Conservation (phyloP, 2,888 invertebrate species). For the Sialis fuliginosa region DNA sequence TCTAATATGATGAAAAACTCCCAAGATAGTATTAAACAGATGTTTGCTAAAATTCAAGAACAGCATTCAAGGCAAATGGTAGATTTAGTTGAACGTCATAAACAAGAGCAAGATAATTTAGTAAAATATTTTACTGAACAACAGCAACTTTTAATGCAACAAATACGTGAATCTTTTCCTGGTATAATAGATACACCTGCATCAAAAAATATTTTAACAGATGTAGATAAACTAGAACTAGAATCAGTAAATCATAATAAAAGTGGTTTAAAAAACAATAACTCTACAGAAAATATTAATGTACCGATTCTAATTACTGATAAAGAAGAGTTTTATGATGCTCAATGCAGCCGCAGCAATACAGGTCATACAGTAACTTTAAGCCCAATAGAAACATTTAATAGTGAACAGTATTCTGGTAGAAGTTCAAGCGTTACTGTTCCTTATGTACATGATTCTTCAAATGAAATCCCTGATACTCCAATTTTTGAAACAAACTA, state of each 20-base stretch:
- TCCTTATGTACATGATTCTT: no score
- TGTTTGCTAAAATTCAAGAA: constrained; percentile 30
- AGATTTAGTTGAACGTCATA: constrained; percentile 41
- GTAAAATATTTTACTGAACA: constrained; percentile 48
- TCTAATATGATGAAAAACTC: no score
- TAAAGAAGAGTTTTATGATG: neutral
- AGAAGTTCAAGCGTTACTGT: no score
- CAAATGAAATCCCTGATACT: no score
- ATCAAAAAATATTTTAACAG: neutral
- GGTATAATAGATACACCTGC: neutral
- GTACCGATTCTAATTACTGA: neutral
- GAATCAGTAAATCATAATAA: neutral
- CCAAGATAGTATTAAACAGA: constrained; percentile 6
- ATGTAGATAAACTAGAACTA: neutral
- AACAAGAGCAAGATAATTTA: constrained; percentile 40
- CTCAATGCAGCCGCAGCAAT: no score
- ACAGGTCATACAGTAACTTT: no score
- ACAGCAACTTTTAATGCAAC: constrained; percentile 34
- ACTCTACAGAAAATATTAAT: neutral
- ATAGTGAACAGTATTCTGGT: no score
- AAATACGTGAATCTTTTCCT: constrained; percentile 16
- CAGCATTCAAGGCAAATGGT: constrained; percentile 46
- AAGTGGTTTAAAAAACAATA: neutral
- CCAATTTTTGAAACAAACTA: no score
- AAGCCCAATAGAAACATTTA: no score